Conservation (phyloP, 2,888 invertebrate genomes). For the Drepana falcataria region DNA sequence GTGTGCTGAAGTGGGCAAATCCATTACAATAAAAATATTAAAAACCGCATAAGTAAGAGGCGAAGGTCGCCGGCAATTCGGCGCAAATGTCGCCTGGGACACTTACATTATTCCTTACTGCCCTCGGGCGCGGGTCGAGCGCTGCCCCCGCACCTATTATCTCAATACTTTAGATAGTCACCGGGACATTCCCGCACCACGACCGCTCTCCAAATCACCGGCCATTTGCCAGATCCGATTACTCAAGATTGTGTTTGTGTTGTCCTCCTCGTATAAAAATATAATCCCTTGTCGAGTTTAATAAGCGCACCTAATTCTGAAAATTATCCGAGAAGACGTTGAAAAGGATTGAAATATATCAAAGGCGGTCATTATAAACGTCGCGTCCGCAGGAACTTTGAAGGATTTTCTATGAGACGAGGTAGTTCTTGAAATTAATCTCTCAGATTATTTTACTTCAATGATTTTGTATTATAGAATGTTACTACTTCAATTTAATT, state of each 20-base stretch:
- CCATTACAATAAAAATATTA: slow-evolving; percentile 83
- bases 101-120: slow-evolving; percentile 74
- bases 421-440: slow-evolving; percentile 57
- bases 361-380: slow-evolving; percentile 55
- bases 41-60: slow-evolving; percentile 79
- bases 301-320: slow-evolving; percentile 38
- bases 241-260: slow-evolving; percentile 74
- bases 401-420: slow-evolving; percentile 55
- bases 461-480: slow-evolving; percentile 23
- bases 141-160: slow-evolving; percentile 69
- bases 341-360: slow-evolving; percentile 65
- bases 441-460: slow-evolving; percentile 60
- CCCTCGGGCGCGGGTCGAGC: slow-evolving; percentile 38
- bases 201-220: slow-evolving; percentile 72
- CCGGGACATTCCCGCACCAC: slow-evolving; percentile 62
- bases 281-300: slow-evolving; percentile 53
- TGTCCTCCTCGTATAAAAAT: slow-evolving; percentile 58
- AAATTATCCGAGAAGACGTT: slow-evolving; percentile 32
- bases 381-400: slow-evolving; percentile 45
- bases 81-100: slow-evolving; percentile 77
- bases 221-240: slow-evolving; percentile 75
- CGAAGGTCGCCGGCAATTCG: slow-evolving; percentile 76
- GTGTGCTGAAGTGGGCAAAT: slow-evolving; percentile 50
- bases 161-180: slow-evolving; percentile 78
- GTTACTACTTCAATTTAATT: slow-evolving; percentile 7